A percentile compares a stretch with the other conserved stretches of the same genome.
Conservation (phyloP, 2,888 invertebrate genomes). For the Mythimna impura region DNA sequence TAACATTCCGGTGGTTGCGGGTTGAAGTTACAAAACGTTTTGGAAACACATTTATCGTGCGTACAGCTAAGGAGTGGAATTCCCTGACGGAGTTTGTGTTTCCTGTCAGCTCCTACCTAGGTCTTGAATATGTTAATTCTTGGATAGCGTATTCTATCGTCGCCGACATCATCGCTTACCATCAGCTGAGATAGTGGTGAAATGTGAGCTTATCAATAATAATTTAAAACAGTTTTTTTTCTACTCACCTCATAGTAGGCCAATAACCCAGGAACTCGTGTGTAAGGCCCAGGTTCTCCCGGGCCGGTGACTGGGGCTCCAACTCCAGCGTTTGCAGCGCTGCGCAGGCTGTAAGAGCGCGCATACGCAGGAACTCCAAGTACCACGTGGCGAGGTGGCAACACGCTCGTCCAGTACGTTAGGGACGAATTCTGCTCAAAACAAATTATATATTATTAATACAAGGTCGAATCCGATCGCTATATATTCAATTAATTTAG, state of each 20-base stretch:
- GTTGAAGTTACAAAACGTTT: no score
- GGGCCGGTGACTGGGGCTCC: constrained; percentile 92
- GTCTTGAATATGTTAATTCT: no score
- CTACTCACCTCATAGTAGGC: constrained; percentile 93
- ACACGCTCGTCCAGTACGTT: constrained; percentile 93
- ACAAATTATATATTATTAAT: neutral
- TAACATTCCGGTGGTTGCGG: no score
- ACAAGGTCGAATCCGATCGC: neutral
- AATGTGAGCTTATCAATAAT: no score
- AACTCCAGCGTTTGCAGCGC: constrained; percentile 86
- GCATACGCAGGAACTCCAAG: constrained; percentile 95
- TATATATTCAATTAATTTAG: constrained; percentile 13
- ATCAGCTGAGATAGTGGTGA: no score
- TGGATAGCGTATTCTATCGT: no score
- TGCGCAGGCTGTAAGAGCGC: constrained; percentile 92
- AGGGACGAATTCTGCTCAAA: constrained; percentile 91
- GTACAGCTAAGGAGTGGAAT: no score
- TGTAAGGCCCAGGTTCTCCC: constrained; percentile 93
- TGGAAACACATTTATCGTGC: no score
- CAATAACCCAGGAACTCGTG: constrained; percentile 93
- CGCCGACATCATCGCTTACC: no score
- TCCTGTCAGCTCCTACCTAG: no score
- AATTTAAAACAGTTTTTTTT: neutral
- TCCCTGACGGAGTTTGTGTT: no score
- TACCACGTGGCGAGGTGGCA: constrained; percentile 92